Percentiles rank a stretch among this genome's conserved stretches.
Conservation (phyloP, 2,113 vertebrate species). For the Erpornis zantholeuca region DNA sequence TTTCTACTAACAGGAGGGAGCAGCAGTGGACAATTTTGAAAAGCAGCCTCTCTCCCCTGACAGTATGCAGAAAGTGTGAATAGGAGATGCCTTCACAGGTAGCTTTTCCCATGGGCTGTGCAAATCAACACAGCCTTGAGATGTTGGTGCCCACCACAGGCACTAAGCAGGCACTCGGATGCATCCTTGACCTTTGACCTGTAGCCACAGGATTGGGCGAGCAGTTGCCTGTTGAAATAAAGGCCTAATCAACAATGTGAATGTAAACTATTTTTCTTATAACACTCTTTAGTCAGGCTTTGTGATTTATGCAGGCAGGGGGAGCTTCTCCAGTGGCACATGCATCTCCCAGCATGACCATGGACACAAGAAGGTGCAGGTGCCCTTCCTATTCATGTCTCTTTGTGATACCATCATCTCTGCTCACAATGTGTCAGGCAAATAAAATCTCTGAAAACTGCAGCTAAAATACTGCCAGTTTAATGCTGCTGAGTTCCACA, state of each 20-base stretch:
- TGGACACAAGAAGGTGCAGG: background rate
- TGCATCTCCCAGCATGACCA: fast-evolving
- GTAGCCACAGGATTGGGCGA: fast-evolving
- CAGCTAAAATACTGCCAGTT: background rate
- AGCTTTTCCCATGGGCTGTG: background rate
- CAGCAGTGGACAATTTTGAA: background rate
- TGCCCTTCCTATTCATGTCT: fast-evolving
- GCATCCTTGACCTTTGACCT: background rate
- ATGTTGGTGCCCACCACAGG: fast-evolving
- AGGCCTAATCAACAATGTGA: fast-evolving
- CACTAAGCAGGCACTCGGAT: fast-evolving
- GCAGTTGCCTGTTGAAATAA: background rate
- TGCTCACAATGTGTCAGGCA: background rate
- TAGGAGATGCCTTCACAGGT: background rate
- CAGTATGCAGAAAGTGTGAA: fast-evolving
- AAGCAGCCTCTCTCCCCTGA: background rate
- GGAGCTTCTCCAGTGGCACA: background rate
- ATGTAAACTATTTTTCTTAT: background rate
- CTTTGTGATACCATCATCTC: background rate
- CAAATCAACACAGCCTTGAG: background rate
- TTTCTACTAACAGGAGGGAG: background rate
- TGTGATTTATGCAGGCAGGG: background rate
- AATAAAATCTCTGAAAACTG: background rate
- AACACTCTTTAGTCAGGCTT: background rate
- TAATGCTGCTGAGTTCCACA: fast-evolving